A percentile compares a stretch with the other conserved stretches of the same genome.
phyloP scores from a whole-genome alignment of 2,113 vertebrate genomes.

The Chloebia gouldiae region DNA sequence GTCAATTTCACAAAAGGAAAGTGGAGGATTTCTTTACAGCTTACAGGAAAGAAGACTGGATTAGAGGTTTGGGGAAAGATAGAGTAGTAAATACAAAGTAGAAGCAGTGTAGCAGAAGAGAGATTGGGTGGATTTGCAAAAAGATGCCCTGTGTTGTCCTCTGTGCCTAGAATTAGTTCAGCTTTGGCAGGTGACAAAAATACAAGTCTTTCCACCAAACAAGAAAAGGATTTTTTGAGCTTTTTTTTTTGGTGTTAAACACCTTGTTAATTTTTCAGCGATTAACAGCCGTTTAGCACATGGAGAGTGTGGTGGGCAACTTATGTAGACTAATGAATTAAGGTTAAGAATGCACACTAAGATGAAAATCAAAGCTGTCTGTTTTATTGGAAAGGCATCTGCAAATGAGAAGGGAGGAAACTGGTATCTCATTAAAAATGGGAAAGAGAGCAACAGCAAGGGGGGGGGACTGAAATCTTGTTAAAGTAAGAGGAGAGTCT shows the following conservation, averaged over 20 bases:
- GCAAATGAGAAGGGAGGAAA: constrained; percentile 69
- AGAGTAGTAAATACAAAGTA: not conserved
- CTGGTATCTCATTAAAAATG: constrained; percentile 78
- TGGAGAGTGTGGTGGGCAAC: constrained; percentile 38
- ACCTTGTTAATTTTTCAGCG: constrained; percentile 75
- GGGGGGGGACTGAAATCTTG: constrained; percentile 49
- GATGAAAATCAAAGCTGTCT: constrained; percentile 75
- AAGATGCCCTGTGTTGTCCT: not conserved
- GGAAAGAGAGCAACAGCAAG: constrained; percentile 35
- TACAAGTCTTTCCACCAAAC: not conserved
- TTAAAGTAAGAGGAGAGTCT: constrained; percentile 69
- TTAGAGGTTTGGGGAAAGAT: not conserved
- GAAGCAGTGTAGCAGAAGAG: not conserved
- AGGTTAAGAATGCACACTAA: constrained; percentile 55
- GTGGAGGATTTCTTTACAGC: not conserved
- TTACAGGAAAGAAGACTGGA: not conserved
- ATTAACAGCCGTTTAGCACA: constrained; percentile 75
- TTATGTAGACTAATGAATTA: constrained; percentile 59
- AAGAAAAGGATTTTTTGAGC: not conserved
- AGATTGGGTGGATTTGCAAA: not conserved
- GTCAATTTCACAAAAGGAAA: not conserved
- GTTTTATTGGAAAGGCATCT: constrained; percentile 73
- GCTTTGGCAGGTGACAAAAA: constrained; percentile 14
- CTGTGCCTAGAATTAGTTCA: not conserved
- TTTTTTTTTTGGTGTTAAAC: constrained; percentile 46